Evolutionary conservation across 2,113 vertebrate genomes (phyloP).

Genomic region (Corythornis madagascariensis): DNA sequence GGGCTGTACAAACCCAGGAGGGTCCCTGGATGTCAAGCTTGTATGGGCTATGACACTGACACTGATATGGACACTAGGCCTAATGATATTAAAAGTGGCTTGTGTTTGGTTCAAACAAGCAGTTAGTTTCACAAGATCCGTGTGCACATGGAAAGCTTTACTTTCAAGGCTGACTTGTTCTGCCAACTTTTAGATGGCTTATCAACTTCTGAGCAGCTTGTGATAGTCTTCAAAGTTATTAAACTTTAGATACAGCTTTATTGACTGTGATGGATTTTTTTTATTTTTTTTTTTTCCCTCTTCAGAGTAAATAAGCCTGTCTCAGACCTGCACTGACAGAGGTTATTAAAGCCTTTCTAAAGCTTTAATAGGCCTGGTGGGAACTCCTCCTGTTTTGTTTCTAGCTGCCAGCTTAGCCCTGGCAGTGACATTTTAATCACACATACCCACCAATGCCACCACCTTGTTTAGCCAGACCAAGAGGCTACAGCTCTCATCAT

Average conservation of each 20-base stretch:
- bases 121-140: too few species aligned
- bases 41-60: not conserved
- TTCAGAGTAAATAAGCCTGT: not conserved
- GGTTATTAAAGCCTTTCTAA: conserved; percentile 12
- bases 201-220: not conserved
- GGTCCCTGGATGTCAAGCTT: not conserved
- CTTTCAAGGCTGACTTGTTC: not conserved
- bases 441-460: not conserved
- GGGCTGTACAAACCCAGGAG: not conserved
- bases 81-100: not conserved
- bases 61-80: accelerated
- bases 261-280: not conserved
- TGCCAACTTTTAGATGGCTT: not conserved
- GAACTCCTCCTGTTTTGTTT: conserved; percentile 29
- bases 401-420: not conserved
- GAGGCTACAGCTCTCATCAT: conserved; percentile 29
- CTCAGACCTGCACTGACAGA: not conserved
- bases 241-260: not conserved
- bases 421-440: conserved; percentile 53
- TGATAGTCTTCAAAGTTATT: not conserved
- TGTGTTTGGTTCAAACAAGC: not conserved
- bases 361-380: conserved; percentile 6
- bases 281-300: not conserved
- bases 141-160: not conserved
- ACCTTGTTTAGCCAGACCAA: conserved; percentile 44